phyloP scores from a whole-genome alignment of 2,797 vertebrate species.

The Craterocephalus amniculus region DNA sequence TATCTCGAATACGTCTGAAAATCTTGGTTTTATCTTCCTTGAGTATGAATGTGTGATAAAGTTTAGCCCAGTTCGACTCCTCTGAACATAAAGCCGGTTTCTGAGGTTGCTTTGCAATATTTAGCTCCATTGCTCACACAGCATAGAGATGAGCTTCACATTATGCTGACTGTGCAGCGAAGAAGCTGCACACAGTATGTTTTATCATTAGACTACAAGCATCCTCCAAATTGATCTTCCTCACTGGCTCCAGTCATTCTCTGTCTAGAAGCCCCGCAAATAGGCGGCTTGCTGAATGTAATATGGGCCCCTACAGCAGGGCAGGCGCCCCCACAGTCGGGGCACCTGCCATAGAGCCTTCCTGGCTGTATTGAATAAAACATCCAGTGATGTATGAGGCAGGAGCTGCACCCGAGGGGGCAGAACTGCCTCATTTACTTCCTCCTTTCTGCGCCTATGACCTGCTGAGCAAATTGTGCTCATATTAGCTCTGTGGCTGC shows the following conservation, averaged over 20 bases:
- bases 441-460: constrained; percentile 82
- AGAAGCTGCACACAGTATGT: constrained; percentile 61
- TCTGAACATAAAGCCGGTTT: constrained; percentile 70
- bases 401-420: constrained; percentile 83
- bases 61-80: constrained; percentile 23
- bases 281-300: constrained; percentile 75
- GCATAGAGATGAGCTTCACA: constrained; percentile 55
- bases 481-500: constrained; percentile 85
- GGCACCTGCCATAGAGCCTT: constrained; percentile 83
- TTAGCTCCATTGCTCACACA: constrained; percentile 52
- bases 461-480: constrained; percentile 86
- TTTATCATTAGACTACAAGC: constrained; percentile 72
- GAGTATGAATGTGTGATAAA: constrained; percentile 49
- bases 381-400: constrained; percentile 86
- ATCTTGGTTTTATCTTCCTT: constrained; percentile 7
- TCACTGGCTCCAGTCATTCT: constrained; percentile 63
- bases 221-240: constrained; percentile 65
- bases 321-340: constrained; percentile 75
- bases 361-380: constrained; percentile 87
- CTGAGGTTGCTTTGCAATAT: constrained; percentile 65
- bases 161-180: constrained; percentile 70
- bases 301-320: constrained; percentile 77
- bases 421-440: constrained; percentile 85
- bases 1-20: constrained; percentile 1
- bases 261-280: constrained; percentile 64